A percentile compares a stretch with the other conserved stretches of the same genome.
These are phyloP conservation scores for Ophion ventricosus DNA, from an alignment of 2,888 invertebrate species.

Conservation along the genomic window DNA sequence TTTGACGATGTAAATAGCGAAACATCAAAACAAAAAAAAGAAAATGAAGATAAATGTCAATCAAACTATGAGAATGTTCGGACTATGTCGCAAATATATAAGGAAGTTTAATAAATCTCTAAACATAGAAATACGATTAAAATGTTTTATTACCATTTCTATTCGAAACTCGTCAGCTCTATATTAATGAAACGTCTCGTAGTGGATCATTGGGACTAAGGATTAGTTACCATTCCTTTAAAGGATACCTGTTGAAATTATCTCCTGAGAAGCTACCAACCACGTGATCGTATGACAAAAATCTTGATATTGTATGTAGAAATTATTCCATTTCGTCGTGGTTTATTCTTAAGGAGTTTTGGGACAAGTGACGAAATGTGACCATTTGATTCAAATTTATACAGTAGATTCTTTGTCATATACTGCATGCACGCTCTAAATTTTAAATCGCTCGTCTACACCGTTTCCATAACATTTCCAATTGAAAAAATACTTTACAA, in stretches of 20 bases:
- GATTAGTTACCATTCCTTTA: not conserved
- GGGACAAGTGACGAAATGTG: too few species aligned
- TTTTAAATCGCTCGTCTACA: too few species aligned
- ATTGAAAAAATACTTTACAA: too few species aligned
- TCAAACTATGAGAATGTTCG: slow-evolving; percentile 64
- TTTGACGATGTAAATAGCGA: slow-evolving; percentile 66
- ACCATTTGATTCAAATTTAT: too few species aligned
- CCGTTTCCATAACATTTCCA: too few species aligned
- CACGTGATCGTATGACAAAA: not conserved
- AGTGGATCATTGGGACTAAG: not conserved
- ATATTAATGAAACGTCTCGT: not conserved
- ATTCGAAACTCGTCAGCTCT: not conserved
- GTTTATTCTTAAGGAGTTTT: too few species aligned
- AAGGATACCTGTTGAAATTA: not conserved
- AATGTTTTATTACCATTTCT: not conserved
- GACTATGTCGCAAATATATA: slow-evolving; percentile 58
- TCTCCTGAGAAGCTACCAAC: not conserved
- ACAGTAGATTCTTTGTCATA: too few species aligned
- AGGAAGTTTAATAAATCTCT: slow-evolving; percentile 63
- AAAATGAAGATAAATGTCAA: slow-evolving; percentile 54
- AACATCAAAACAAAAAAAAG: slow-evolving; percentile 51
- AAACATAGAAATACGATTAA: slow-evolving; percentile 35
- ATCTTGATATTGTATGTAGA: not conserved
- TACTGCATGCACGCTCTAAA: too few species aligned
- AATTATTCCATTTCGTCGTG: not conserved